phyloP scores from a whole-genome alignment of 1,140 invertebrate species.

The Drosophila bipectinata region DNA sequence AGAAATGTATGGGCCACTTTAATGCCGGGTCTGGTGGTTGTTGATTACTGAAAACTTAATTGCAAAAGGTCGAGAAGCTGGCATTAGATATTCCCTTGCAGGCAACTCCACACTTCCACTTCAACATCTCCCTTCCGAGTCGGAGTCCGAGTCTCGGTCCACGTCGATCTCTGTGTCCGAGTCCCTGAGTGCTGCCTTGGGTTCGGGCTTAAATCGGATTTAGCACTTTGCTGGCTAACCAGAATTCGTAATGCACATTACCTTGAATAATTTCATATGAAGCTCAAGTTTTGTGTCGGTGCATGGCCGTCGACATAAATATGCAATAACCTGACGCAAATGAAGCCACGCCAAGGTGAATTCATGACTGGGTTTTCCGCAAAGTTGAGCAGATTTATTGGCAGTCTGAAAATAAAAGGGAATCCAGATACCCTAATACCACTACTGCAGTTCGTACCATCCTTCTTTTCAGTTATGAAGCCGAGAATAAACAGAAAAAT shows the following conservation, averaged over 20 bases:
- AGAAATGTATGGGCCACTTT: slow-evolving; percentile 43
- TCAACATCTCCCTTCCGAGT: not conserved
- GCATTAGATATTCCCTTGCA: slow-evolving; percentile 58
- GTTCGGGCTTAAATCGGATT: slow-evolving; percentile 69
- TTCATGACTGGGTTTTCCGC: slow-evolving; percentile 29
- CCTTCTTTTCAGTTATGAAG: slow-evolving; percentile 30
- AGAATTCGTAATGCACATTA: slow-evolving; percentile 59
- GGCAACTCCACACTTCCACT: slow-evolving; percentile 1
- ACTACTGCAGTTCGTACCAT: slow-evolving; percentile 23
- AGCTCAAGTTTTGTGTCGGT: slow-evolving; percentile 22
- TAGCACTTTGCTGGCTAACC: slow-evolving; percentile 66
- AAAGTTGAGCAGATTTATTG: slow-evolving; percentile 55
- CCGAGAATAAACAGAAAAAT: slow-evolving; percentile 37
- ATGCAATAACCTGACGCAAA: slow-evolving; percentile 60
- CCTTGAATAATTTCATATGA: slow-evolving; percentile 65
- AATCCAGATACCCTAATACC: slow-evolving; percentile 1
- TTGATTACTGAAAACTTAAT: slow-evolving; percentile 58
- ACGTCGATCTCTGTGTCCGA: not conserved
- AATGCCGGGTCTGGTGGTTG: slow-evolving; percentile 28
- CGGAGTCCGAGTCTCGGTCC: not conserved
- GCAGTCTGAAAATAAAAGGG: slow-evolving; percentile 15
- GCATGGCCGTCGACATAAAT: slow-evolving; percentile 45
- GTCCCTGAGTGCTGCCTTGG: slow-evolving; percentile 12
- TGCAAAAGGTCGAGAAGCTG: slow-evolving; percentile 45
- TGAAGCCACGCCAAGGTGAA: slow-evolving; percentile 31